Evolutionary conservation across 2,113 vertebrate genomes (phyloP).

Genomic region (Chiloscyllium plagiosum): DNA sequence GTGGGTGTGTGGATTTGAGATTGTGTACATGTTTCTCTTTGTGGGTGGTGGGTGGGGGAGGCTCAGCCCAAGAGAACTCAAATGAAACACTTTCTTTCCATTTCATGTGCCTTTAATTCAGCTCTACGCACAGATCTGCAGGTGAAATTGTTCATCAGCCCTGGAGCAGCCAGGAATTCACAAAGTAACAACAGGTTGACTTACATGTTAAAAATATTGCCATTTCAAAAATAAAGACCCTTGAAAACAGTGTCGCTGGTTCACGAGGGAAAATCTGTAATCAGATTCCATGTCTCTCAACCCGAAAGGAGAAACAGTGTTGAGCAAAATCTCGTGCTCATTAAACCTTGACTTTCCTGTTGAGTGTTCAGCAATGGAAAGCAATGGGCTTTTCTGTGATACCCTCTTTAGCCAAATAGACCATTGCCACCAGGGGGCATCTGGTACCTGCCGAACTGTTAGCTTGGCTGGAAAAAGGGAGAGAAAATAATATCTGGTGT

Average conservation of each 20-base stretch:
- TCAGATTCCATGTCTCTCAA: background rate
- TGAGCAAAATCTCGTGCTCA: background rate
- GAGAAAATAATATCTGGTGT: background rate
- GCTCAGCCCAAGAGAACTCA: background rate
- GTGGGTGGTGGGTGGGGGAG: background rate
- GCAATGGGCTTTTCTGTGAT: background rate
- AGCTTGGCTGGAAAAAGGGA: background rate
- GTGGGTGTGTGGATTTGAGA: background rate
- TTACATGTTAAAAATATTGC: background rate
- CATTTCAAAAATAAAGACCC: background rate
- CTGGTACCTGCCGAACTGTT: background rate
- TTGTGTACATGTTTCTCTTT: background rate
- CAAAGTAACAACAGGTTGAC: background rate
- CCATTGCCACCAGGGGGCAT: background rate
- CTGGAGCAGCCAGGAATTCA: constrained; percentile 4
- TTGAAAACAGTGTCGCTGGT: background rate
- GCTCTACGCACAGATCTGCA: background rate
- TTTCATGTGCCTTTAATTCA: constrained; percentile 17
- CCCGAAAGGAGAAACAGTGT: background rate
- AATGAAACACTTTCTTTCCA: background rate
- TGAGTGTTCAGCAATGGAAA: background rate
- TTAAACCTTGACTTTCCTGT: background rate
- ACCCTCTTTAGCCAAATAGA: background rate
- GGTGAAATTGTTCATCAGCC: constrained; percentile 4
- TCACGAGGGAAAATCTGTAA: background rate